Percentiles rank a stretch among this genome's conserved stretches.
These are phyloP conservation scores for Holcopasites calliopsidis DNA, from an alignment of 1,140 invertebrate species.

Conservation along the genomic window DNA sequence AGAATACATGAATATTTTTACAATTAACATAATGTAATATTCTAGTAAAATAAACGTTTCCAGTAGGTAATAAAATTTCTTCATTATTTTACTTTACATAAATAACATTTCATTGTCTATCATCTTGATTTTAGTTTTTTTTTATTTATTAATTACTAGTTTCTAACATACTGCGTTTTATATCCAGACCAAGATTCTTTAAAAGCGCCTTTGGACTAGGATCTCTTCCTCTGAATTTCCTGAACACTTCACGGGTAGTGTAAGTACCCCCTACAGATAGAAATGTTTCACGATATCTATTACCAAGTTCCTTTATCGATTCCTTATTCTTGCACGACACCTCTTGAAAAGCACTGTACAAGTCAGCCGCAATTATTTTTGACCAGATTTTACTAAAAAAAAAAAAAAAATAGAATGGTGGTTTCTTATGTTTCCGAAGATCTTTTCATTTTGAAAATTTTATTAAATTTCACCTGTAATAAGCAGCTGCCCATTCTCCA, in stretches of 20 bases:
- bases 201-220: conserved; percentile 91
- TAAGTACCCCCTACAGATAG: conserved; percentile 90
- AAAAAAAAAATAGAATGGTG: no score
- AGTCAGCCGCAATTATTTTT: conserved; percentile 93
- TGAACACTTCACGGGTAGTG: conserved; percentile 90
- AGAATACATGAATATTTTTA: no score
- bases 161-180: conserved; percentile 1
- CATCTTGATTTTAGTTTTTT: conserved; percentile 18
- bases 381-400: conserved; percentile 87
- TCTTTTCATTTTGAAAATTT: neutral
- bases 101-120: conserved; percentile 6
- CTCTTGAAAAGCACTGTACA: conserved; percentile 91
- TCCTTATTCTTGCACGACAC: conserved; percentile 75
- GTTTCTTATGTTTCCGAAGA: neutral
- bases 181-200: conserved; percentile 81
- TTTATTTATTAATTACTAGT: neutral
- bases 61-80: neutral
- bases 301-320: conserved; percentile 81
- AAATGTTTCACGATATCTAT: conserved; percentile 91
- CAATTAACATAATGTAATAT: neutral
- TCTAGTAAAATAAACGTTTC: neutral
- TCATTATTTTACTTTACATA: conserved; percentile 5
- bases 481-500: conserved; percentile 87
- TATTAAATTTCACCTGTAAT: conserved; percentile 80
- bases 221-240: conserved; percentile 94